Evolutionary conservation across 1,140 invertebrate genomes (phyloP).

Genomic region (Amphibalanus amphitrite): DNA sequence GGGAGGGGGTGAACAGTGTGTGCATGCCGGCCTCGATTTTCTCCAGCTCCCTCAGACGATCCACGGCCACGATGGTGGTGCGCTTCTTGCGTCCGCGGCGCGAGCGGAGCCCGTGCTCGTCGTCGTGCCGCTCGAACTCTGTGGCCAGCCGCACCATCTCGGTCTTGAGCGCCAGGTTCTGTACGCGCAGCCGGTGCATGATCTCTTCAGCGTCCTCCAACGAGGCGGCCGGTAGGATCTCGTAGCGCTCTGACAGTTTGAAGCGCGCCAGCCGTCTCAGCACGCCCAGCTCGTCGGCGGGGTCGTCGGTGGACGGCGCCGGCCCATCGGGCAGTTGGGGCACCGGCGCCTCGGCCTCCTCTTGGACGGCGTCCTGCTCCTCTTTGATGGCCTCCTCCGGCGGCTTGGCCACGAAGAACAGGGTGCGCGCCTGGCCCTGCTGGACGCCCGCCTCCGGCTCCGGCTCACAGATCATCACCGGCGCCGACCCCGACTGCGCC

Average conservation of each 20-base stretch:
- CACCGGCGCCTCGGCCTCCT: no score
- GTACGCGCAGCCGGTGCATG: background rate
- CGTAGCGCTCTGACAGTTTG: background rate
- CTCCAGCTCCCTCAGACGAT: background rate
- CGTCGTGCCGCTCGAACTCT: background rate
- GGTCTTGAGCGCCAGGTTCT: background rate
- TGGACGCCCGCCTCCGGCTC: background rate
- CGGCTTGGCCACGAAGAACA: background rate
- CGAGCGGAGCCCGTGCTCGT: background rate
- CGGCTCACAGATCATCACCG: background rate
- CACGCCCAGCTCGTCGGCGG: background rate
- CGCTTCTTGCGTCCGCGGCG: background rate
- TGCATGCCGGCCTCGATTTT: background rate
- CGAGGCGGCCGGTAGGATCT: background rate
- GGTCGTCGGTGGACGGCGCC: no score
- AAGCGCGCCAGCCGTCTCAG: background rate
- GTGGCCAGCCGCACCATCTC: background rate
- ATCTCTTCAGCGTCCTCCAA: background rate
- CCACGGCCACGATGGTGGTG: background rate
- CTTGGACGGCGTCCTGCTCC: background rate
- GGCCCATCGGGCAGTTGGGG: no score
- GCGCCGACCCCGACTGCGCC: no score
- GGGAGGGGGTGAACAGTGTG: background rate
- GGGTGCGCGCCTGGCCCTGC: background rate
- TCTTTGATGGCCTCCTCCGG: background rate